Percentiles rank a stretch among this genome's conserved stretches.
These are phyloP conservation scores for Heliconius ismenius DNA, from an alignment of 2,888 invertebrate genomes.

Conservation along the genomic window DNA sequence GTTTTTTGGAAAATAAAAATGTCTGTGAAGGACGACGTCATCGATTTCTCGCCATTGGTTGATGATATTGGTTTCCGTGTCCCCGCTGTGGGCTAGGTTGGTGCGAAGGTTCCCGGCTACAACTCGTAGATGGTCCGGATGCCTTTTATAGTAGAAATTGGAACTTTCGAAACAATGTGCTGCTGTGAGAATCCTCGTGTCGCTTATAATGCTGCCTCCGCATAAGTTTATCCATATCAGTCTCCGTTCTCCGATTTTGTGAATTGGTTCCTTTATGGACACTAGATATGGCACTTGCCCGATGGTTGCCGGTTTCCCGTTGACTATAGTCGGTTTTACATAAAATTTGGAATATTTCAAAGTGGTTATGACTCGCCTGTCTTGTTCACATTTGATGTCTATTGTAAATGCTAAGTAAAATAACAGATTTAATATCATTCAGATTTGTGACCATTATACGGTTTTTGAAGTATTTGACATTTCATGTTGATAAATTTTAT, in stretches of 20 bases:
- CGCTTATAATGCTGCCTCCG: slow-evolving; percentile 64
- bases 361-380: slow-evolving; percentile 59
- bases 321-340: slow-evolving; percentile 56
- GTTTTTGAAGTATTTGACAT: background rate
- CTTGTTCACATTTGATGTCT: slow-evolving; percentile 45
- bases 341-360: slow-evolving; percentile 56
- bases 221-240: slow-evolving; percentile 60
- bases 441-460: slow-evolving; percentile 13
- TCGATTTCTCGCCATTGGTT: slow-evolving; percentile 51
- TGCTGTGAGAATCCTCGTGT: slow-evolving; percentile 57
- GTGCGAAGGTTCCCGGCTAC: slow-evolving; percentile 59
- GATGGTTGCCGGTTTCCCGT: slow-evolving; percentile 52
- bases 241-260: slow-evolving; percentile 30
- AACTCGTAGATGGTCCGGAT: slow-evolving; percentile 50
- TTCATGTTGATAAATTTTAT: background rate
- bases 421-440: slow-evolving; percentile 45
- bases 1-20: slow-evolving; percentile 52
- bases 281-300: slow-evolving; percentile 62
- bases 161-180: slow-evolving; percentile 68
- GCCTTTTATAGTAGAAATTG: slow-evolving; percentile 52
- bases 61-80: slow-evolving; percentile 46
- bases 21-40: slow-evolving; percentile 44
- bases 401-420: slow-evolving; percentile 30
- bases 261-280: slow-evolving; percentile 58
- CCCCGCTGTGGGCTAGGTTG: slow-evolving; percentile 50